Evolutionary conservation across 2,113 vertebrate species (phyloP), one percentile per base, ranked within the genome.

Genomic region (Microcebus jonahi): DNA sequence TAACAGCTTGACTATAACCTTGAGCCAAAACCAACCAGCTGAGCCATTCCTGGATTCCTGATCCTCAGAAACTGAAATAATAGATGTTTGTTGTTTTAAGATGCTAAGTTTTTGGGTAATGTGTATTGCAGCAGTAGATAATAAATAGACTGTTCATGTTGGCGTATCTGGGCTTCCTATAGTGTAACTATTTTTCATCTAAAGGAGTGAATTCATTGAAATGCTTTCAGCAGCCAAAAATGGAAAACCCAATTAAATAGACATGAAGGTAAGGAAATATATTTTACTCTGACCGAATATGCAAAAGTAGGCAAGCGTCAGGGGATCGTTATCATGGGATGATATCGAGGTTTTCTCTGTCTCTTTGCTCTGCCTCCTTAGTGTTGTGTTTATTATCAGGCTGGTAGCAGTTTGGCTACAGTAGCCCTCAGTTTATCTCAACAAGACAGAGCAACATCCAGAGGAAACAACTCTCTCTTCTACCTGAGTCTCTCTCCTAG

Each of bases 201-300:
- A 61, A 70, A 31, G 36, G 48, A 83, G 17, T 88, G 36, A 89
- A 76, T 92, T 88, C 21, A 20, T 10, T 80, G 55, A 71, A 94
- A 88, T 67, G 17, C 53, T 90, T 95, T 83, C 53, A 90, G 45
- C 18, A 55, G 39, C 42, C 86, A 90, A 90, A 57, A 91, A 59
- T 34, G 61, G 36, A 73, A 81, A 96, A 90, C 17, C 25, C 75
- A 82, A 27, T 80, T 88, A 91, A 94, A 67, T 84, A 73, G 45
- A 79, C 29, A 34, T 36, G 61, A 68, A 67, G 81, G 25, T 61
- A 53, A 90, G 76, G 42, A 48, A 21, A 34, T 31, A n/a, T n/a
- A 63, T 83, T 90, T 80, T 73, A 25, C 84, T 39, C 27, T 91
- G n/a, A 79, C 45, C 34, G 17, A 59, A 31, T 18, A 14, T 71